phyloP scores from a whole-genome alignment of 2,888 invertebrate species.

The Amphimallon solstitiale region DNA sequence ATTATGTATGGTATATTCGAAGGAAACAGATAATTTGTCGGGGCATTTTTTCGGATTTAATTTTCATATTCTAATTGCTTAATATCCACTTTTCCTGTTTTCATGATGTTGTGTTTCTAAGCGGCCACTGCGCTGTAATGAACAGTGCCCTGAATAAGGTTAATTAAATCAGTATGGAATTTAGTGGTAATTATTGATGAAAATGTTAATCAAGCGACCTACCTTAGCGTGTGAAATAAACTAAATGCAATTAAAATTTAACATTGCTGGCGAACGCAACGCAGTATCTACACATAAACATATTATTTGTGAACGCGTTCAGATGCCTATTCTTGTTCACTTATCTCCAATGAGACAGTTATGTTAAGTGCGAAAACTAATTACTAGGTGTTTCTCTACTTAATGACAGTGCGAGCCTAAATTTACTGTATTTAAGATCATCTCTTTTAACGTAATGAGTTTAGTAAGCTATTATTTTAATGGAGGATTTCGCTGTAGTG shows the following conservation, averaged over 20 bases:
- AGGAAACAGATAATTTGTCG: constrained; percentile 17
- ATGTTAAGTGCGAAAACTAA: constrained; percentile 6
- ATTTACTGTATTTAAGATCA: too few species aligned
- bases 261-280: background rate
- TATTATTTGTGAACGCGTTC: background rate
- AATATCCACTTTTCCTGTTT: constrained; percentile 19
- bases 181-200: constrained; percentile 1
- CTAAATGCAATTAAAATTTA: background rate
- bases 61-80: constrained; percentile 16
- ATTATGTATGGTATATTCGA: background rate
- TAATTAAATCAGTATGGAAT: constrained; percentile 2
- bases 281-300: background rate
- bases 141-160: background rate
- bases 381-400: background rate
- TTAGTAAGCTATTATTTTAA: too few species aligned
- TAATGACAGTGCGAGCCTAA: background rate
- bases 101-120: background rate
- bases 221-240: constrained; percentile 4
- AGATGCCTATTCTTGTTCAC: too few species aligned
- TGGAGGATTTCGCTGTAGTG: too few species aligned
- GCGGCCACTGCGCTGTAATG: background rate
- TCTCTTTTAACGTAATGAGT: too few species aligned
- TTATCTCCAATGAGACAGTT: background rate
- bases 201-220: constrained; percentile 2
- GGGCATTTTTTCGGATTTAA: constrained; percentile 12